Evolutionary conservation across 2,113 vertebrate genomes (phyloP), one percentile per base, ranked within the genome.

Genomic region (Tyto alba): DNA sequence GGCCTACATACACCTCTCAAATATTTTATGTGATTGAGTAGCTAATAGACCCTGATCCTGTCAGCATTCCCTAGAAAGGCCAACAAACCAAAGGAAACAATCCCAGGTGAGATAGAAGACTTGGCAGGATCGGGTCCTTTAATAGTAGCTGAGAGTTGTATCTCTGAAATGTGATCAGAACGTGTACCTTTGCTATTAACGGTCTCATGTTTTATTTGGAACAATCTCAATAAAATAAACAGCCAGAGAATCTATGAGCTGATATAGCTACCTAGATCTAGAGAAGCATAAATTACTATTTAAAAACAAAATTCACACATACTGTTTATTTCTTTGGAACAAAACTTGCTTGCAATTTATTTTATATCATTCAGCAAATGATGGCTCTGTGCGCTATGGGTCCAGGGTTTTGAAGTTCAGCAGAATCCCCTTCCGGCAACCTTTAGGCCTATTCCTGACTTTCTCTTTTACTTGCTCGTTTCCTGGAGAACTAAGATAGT

Each of bases 11-110:
- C 52, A 74, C 67, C 21, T 82, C 40, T 87, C 36, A 55, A 59
- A 91, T 86, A 89, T 93, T 90, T 93, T 67, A 90, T 96, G 90
- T 89, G 72, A 92, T 92, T 94, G 83, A 1, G 0, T 62, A 89
- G 45, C 57, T 90, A 84, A 90, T 45, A 82, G 73, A 19, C 21
- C 50, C 62, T 72, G 45, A 81, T 89, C 71, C 80, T 89, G 90
- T 68, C 73, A 78, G 76, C 16, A 1, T 57, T 85, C 69, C 41
- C 53, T 32, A 22, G 38, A 76, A 93, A 91, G 67, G 22, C 74
- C 38, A 93, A 79, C 45, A 76, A 85, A 22, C 40, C 89, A 87
- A 68, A 75, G 36, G 68, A 89, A 89, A 92, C 48, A 88, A 38
- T 53, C 80, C 73, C 66, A 87, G 47, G 22, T n/a, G 60, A 90